A percentile compares a stretch with the other conserved stretches of the same genome.
These are phyloP conservation scores for Myripristis murdjan DNA, from an alignment of 2,797 vertebrate species.

Conservation along the genomic window DNA sequence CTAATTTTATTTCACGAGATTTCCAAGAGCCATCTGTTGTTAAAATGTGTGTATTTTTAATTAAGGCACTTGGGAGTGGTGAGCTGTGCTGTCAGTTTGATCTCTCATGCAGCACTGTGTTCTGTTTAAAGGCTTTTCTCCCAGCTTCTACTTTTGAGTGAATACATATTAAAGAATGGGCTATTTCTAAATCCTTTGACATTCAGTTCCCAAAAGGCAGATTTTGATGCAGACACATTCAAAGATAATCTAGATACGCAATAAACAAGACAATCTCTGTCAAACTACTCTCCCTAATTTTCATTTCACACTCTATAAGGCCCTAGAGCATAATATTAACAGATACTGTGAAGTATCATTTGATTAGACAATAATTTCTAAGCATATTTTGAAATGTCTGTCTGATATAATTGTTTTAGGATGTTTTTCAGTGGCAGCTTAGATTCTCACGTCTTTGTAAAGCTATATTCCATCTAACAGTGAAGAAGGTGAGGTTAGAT, in stretches of 20 bases:
- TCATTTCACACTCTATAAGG: too few relatives aligned
- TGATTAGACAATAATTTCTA: not conserved
- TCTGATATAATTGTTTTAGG: not conserved
- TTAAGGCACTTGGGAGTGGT: not conserved
- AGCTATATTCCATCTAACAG: not conserved
- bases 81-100: not conserved
- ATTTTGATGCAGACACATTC: not conserved
- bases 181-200: too few relatives aligned
- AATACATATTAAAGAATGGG: not conserved
- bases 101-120: not conserved
- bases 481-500: too few relatives aligned
- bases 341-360: not conserved
- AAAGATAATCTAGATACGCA: not conserved
- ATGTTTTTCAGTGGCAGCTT: slow-evolving; percentile 15
- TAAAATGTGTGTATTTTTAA: not conserved
- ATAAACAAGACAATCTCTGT: not conserved
- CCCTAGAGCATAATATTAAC: not conserved
- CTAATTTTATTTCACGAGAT: not conserved
- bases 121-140: not conserved
- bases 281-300: not conserved
- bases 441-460: not conserved
- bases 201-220: too few relatives aligned
- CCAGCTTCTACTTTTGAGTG: not conserved
- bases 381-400: not conserved
- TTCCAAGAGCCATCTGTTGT: not conserved